Percentiles rank a stretch among this genome's conserved stretches.
Evolutionary conservation across 2,888 invertebrate genomes (phyloP).

Genomic region (Eupithecia subumbrata): DNA sequence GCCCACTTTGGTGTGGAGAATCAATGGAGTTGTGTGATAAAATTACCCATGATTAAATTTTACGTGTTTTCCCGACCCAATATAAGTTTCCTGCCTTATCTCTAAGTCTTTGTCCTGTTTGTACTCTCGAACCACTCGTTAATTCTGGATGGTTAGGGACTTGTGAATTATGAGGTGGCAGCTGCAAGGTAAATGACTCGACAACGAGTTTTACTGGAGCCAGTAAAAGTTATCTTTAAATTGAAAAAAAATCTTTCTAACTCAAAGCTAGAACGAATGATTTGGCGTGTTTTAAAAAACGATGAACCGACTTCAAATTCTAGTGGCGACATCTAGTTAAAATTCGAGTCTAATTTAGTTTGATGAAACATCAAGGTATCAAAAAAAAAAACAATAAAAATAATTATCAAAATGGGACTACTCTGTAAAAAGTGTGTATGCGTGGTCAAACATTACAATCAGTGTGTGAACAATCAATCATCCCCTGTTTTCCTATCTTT

Average conservation of each 20-base stretch:
- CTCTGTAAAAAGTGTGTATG: no score
- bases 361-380: no score
- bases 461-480: no score
- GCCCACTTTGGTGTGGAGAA: not conserved
- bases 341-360: no score
- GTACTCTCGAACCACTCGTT: conserved; percentile 34
- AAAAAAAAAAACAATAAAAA: no score
- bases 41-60: conserved; percentile 57
- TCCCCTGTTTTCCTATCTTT: no score
- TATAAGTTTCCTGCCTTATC: conserved; percentile 64
- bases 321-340: no score
- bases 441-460: no score
- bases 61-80: conserved; percentile 54
- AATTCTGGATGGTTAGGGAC: conserved; percentile 39
- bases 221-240: not conserved
- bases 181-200: not conserved
- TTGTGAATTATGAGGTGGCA: conserved; percentile 34
- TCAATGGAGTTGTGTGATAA: not conserved
- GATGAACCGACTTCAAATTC: no score
- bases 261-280: not conserved
- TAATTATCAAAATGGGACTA: no score
- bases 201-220: not conserved
- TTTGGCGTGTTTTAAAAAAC: no score
- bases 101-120: conserved; percentile 39
- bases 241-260: not conserved